Evolutionary conservation across 2,113 vertebrate genomes (phyloP).

Genomic region (Thalassarche chlororhynchos): DNA sequence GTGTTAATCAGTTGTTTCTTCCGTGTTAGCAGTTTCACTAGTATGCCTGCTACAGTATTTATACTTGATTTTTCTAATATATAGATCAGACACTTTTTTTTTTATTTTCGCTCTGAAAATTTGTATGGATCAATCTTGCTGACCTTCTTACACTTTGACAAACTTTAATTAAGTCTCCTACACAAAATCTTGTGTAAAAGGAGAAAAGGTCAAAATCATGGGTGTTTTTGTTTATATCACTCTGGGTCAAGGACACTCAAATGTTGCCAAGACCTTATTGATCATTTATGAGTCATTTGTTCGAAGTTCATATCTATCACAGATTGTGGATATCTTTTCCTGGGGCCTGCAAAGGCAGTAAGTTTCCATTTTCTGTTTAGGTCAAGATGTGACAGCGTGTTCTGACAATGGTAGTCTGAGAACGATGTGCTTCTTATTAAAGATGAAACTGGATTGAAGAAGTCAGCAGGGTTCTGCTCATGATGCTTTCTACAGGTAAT

Average conservation of each 20-base stretch:
- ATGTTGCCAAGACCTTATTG: neutral
- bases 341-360: neutral
- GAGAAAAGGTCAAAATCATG: neutral
- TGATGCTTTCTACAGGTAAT: constrained; percentile 19
- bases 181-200: neutral
- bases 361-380: neutral
- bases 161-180: neutral
- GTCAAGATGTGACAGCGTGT: neutral
- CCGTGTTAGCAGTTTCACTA: neutral
- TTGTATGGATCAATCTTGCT: neutral
- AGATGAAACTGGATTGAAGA: neutral
- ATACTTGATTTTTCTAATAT: neutral
- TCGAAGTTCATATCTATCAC: neutral
- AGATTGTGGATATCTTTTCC: neutral
- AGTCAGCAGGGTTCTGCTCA: neutral
- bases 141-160: neutral
- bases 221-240: neutral
- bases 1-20: neutral
- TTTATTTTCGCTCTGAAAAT: neutral
- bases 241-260: neutral
- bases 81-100: neutral
- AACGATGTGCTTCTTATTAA: neutral
- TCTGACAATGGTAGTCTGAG: neutral
- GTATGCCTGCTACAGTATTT: neutral
- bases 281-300: neutral